Percentiles rank a stretch among this genome's conserved stretches.
Evolutionary conservation across 1,140 invertebrate genomes (phyloP).

Genomic region (Panagrolaimus sp.): DNA sequence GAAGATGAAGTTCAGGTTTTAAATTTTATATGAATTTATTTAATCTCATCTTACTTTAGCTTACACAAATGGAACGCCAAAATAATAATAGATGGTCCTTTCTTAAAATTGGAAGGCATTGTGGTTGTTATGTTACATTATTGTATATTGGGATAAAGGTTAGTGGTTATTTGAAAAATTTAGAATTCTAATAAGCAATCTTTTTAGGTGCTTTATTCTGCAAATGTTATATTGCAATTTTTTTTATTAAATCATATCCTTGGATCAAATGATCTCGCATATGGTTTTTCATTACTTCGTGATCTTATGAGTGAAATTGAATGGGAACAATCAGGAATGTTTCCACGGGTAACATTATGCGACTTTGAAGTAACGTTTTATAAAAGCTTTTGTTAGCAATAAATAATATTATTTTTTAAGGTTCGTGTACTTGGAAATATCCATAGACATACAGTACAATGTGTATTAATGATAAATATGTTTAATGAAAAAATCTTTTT

Average conservation of each 20-base stretch:
- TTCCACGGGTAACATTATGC: conserved; percentile 55
- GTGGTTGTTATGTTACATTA: conserved; percentile 57
- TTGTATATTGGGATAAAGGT: conserved; percentile 58
- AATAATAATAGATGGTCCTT: conserved; percentile 41
- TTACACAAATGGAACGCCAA: conserved; percentile 53
- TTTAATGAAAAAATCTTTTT: conserved; percentile 58
- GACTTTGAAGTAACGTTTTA: conserved; percentile 47
- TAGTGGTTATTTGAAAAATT: too few species aligned
- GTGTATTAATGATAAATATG: conserved; percentile 58
- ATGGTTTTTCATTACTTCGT: conserved; percentile 54
- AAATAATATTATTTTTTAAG: conserved; percentile 29
- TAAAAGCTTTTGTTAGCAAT: background rate
- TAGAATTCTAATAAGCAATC: too few species aligned
- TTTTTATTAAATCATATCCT: conserved; percentile 57
- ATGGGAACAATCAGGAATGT: conserved; percentile 58
- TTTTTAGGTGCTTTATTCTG: conserved; percentile 55
- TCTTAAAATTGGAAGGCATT: conserved; percentile 49
- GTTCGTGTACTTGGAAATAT: conserved; percentile 58
- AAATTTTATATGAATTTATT: background rate
- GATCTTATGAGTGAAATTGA: conserved; percentile 55
- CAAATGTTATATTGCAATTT: conserved; percentile 56
- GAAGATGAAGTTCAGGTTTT: conserved; percentile 57
- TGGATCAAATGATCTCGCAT: conserved; percentile 53
- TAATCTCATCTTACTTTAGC: conserved; percentile 29
- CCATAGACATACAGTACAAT: conserved; percentile 57